These are phyloP conservation scores for Penaeus indicus DNA, from an alignment of 1,140 invertebrate species.

Conservation along the genomic window DNA sequence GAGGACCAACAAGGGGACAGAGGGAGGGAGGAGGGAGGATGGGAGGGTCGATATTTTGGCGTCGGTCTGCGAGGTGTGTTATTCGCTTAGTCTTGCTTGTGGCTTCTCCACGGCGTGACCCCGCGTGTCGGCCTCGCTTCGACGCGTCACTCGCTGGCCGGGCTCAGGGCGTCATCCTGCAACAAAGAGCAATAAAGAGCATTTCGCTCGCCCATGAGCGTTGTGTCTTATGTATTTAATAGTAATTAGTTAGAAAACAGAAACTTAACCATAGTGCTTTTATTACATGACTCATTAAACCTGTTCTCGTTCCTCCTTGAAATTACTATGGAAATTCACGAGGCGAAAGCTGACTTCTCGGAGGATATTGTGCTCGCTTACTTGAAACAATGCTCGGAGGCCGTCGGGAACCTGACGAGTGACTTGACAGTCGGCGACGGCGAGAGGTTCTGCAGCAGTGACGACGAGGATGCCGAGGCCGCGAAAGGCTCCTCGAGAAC, in stretches of 20 bases:
- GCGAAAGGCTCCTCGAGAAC: background rate
- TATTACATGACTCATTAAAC: background rate
- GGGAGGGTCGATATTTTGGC: slow-evolving; percentile 54
- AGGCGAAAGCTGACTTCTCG: slow-evolving; percentile 41
- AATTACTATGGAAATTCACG: slow-evolving; percentile 52
- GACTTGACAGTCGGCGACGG: slow-evolving; percentile 9
- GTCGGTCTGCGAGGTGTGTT: slow-evolving; percentile 52
- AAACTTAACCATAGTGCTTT: background rate
- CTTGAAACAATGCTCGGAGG: slow-evolving; percentile 35
- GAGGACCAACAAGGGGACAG: background rate
- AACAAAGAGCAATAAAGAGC: background rate
- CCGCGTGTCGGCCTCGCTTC: background rate
- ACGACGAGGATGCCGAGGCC: background rate
- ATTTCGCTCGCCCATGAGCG: background rate
- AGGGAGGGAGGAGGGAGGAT: slow-evolving; percentile 4
- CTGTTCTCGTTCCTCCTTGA: background rate
- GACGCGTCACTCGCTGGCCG: background rate
- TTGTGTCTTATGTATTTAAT: no score
- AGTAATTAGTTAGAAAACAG: background rate
- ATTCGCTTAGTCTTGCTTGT: slow-evolving; percentile 52
- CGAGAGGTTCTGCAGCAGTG: slow-evolving; percentile 36
- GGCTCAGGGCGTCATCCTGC: slow-evolving; percentile 2
- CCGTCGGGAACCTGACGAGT: slow-evolving; percentile 43
- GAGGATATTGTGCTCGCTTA: slow-evolving; percentile 45
- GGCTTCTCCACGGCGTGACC: slow-evolving; percentile 37